These are phyloP conservation scores for Halcyon senegalensis DNA, from an alignment of 2,113 vertebrate genomes.

Conservation along the genomic window DNA sequence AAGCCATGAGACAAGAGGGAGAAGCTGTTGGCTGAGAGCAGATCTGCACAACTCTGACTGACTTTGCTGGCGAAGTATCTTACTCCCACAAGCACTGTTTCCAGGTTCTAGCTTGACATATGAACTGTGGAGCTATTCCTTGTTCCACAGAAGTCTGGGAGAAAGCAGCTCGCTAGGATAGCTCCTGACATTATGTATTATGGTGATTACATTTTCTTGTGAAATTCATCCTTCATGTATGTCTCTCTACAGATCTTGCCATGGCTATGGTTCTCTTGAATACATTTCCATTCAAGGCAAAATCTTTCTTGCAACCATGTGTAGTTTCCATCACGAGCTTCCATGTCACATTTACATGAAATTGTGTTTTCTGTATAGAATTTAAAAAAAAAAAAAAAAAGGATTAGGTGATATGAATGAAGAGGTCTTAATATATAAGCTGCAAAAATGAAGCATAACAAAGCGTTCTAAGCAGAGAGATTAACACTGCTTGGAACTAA, in stretches of 20 bases:
- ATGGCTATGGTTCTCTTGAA: background rate
- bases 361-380: background rate
- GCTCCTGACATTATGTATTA: background rate
- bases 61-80: background rate
- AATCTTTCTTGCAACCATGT: background rate
- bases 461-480: constrained; percentile 2
- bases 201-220: background rate
- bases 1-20: background rate
- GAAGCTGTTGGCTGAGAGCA: background rate
- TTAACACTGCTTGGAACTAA: constrained; percentile 37
- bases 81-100: background rate
- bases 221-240: background rate
- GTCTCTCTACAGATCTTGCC: background rate
- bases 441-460: constrained; percentile 5
- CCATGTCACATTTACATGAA: background rate
- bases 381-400: background rate
- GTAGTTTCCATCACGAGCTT: background rate
- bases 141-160: background rate
- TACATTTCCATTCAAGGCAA: background rate
- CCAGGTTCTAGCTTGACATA: background rate
- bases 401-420: background rate
- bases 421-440: background rate
- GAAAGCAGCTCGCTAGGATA: background rate
- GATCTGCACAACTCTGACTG: background rate
- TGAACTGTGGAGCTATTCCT: background rate